Evolutionary conservation across 2,888 invertebrate genomes (phyloP).

Genomic region (Diaphora mendica): DNA sequence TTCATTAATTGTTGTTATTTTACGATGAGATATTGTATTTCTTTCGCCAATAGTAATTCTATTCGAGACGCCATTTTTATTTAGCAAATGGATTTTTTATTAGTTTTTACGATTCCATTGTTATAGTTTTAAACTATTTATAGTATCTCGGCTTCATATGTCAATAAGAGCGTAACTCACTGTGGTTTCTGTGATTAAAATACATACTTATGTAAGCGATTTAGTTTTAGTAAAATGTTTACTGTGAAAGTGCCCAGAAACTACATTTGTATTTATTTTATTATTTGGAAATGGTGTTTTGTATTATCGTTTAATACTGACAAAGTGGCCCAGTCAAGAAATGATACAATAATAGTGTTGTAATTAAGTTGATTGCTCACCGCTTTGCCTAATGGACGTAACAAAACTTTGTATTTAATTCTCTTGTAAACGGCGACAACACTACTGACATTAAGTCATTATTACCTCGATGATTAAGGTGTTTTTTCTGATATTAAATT

Average conservation of each 20-base stretch:
- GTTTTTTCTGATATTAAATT: not conserved
- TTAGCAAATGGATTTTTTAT: slow-evolving; percentile 47
- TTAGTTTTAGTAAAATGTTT: slow-evolving; percentile 19
- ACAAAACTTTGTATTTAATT: slow-evolving; percentile 36
- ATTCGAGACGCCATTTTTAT: slow-evolving; percentile 50
- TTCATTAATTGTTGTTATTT: slow-evolving; percentile 76
- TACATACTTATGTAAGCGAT: not conserved
- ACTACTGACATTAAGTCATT: slow-evolving; percentile 11
- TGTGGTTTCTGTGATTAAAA: not conserved
- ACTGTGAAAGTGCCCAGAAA: not conserved
- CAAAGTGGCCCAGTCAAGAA: slow-evolving; percentile 51
- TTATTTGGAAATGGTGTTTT: slow-evolving; percentile 17
- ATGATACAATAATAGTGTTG: slow-evolving; percentile 53
- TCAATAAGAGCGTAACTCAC: slow-evolving; percentile 1
- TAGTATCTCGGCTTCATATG: not conserved
- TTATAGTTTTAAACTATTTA: slow-evolving; percentile 25
- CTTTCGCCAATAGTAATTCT: slow-evolving; percentile 58
- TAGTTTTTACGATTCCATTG: slow-evolving; percentile 42
- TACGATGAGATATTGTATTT: slow-evolving; percentile 74
- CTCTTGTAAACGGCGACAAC: slow-evolving; percentile 18
- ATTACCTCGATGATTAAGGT: not conserved
- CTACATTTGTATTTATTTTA: not conserved
- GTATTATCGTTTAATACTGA: slow-evolving; percentile 34
- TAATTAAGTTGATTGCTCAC: slow-evolving; percentile 57
- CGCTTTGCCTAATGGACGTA: slow-evolving; percentile 53